A percentile compares a stretch with the other conserved stretches of the same genome.
Conservation (phyloP, 2,888 invertebrate genomes). For the Iselma pallidipennis region DNA sequence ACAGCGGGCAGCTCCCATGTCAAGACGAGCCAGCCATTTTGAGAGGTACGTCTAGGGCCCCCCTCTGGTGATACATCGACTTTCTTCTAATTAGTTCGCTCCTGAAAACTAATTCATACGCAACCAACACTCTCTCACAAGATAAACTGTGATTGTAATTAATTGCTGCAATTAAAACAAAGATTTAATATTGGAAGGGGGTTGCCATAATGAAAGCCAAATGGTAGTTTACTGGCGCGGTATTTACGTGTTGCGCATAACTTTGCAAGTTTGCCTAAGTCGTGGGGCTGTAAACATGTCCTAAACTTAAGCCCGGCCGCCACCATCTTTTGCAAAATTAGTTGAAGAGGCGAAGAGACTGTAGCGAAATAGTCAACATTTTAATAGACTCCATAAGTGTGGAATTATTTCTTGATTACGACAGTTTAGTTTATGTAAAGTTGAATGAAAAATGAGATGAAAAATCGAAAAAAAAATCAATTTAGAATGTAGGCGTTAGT, state of each 20-base stretch:
- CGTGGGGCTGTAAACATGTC: slow-evolving; percentile 56
- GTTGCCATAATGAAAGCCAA: slow-evolving; percentile 53
- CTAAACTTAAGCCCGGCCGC: slow-evolving; percentile 49
- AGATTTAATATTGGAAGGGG: slow-evolving; percentile 54
- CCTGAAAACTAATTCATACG: slow-evolving; percentile 52
- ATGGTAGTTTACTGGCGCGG: slow-evolving; percentile 51
- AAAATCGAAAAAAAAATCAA: not conserved
- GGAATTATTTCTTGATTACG: not conserved
- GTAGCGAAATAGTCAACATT: not conserved
- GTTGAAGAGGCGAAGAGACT: slow-evolving; percentile 12
- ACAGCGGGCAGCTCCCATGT: slow-evolving; percentile 46
- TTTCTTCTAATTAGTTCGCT: slow-evolving; percentile 52
- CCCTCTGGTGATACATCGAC: slow-evolving; percentile 44
- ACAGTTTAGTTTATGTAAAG: no score
- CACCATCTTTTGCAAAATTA: slow-evolving; percentile 51
- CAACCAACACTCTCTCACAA: slow-evolving; percentile 35
- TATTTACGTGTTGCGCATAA: slow-evolving; percentile 58
- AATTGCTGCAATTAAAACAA: slow-evolving; percentile 55
- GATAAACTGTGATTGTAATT: slow-evolving; percentile 53
- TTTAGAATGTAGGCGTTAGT: not conserved
- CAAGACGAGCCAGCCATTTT: slow-evolving; percentile 46
- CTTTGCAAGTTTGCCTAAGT: slow-evolving; percentile 57
- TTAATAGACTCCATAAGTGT: not conserved
- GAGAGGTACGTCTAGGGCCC: slow-evolving; percentile 25
- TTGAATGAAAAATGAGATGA: not conserved